A percentile compares a stretch with the other conserved stretches of the same genome.
Evolutionary conservation across 1,140 invertebrate species (phyloP).

Genomic region (Paramacrobiotus metropolitanus): DNA sequence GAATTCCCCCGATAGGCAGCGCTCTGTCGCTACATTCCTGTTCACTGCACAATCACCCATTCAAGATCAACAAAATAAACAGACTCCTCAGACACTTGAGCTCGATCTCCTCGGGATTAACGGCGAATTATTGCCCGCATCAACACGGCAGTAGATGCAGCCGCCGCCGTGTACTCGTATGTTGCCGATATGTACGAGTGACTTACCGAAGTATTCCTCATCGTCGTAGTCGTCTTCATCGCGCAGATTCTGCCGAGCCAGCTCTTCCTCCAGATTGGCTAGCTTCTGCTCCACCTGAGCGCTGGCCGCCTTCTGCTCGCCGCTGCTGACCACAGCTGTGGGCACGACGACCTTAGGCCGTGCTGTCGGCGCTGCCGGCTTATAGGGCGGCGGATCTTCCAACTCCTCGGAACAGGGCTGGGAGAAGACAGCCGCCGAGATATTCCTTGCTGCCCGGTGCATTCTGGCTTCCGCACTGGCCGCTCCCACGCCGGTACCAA

Average conservation of each 20-base stretch:
- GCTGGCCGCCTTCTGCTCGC: no score
- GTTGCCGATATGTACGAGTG: no score
- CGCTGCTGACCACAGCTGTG: not conserved
- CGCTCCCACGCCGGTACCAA: not conserved
- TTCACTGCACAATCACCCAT: no score
- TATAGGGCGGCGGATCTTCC: not conserved
- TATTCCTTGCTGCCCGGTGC: not conserved
- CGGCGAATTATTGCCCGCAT: no score
- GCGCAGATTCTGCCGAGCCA: conserved; percentile 62
- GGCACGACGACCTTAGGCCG: not conserved
- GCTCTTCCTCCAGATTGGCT: conserved; percentile 59
- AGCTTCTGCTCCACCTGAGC: conserved; percentile 20
- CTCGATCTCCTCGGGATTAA: no score
- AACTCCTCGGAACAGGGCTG: conserved; percentile 4
- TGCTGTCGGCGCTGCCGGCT: not conserved
- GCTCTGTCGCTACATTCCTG: no score
- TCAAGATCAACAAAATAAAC: no score
- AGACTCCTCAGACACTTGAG: no score
- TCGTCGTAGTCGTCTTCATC: conserved; percentile 67
- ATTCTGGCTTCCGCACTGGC: not conserved
- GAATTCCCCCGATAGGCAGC: no score
- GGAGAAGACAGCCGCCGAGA: not conserved
- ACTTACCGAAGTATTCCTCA: conserved; percentile 81
- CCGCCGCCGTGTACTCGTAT: no score
- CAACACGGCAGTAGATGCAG: no score